Base-by-base conservation (phyloP, 2,888 invertebrate genomes). In the Tuberolachnus salignus region DNA sequence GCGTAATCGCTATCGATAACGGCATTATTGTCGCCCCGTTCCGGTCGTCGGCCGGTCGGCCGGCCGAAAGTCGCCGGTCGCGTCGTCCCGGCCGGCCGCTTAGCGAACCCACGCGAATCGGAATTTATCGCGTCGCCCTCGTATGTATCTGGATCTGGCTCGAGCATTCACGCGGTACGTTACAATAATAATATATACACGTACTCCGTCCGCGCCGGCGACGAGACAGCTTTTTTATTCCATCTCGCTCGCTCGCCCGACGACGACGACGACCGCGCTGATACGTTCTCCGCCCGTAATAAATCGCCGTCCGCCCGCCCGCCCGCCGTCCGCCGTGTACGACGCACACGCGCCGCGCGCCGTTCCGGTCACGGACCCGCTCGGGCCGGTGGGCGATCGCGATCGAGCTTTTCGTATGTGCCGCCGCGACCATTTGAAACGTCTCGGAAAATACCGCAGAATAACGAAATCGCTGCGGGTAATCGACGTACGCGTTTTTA, bases 301-400 rank as follows among this genome's bases (percentile, higher is more conserved):
- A 71, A 70, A 71, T 71, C 57, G 71, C 59, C 71, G 46, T 34
- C 10, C 26, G 55, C 26, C 26, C 26, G 34, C 44, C 11, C 16
- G 19, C 8, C 3, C 3, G n/a, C 3, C n/a, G 46, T n/a, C n/a
- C n/a, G n/a, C n/a, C 46, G 10, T 10, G 10, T 46, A 11, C 13
- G 3, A 21, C 55, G 34, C 3, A 34, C 44, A 26, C 14, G 4
- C 46, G 59, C 23, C 46, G 13, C 44, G n/a, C n/a, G n/a, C 34
- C n/a, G 57, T 71, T 69, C 59, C 59, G 59, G 71, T 59, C 71
- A 71, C 71, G 59, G 71, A 59, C 49, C 59, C 16, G 59, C 59
- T 71, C 59, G 10, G n/a, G n/a, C n/a, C 34, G 69, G 69, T 59
- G 71, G 55, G 46, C 23, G 59, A 71, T 46, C 13, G 46, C 26